Percentiles rank a stretch among this genome's conserved stretches.
These are phyloP conservation scores for Shargacucullia verbasci DNA, from an alignment of 2,888 invertebrate species.

Conservation along the genomic window DNA sequence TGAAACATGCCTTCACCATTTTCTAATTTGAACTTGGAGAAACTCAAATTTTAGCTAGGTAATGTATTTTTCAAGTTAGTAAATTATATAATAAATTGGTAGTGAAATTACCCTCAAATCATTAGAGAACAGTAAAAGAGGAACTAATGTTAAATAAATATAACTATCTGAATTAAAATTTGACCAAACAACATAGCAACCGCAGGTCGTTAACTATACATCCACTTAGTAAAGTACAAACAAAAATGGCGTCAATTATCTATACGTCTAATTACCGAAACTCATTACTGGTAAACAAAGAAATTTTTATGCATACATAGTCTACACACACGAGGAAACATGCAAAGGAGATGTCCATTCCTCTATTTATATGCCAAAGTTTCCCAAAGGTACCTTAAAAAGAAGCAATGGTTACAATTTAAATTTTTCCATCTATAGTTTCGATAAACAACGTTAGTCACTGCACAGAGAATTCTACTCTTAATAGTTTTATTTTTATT, in stretches of 20 bases:
- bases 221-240: slow-evolving; percentile 29
- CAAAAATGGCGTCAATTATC: slow-evolving; percentile 50
- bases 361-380: not conserved
- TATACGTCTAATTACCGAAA: slow-evolving; percentile 54
- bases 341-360: not conserved
- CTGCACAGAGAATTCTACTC: too few relatives aligned
- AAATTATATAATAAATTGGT: too few relatives aligned
- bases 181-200: slow-evolving; percentile 10
- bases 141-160: too few relatives aligned
- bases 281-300: slow-evolving; percentile 56
- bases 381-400: not conserved
- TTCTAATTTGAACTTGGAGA: too few relatives aligned
- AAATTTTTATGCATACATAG: slow-evolving; percentile 24
- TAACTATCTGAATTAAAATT: not conserved
- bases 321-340: not conserved
- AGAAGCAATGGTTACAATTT: not conserved
- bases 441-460: too few relatives aligned
- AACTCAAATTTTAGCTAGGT: too few relatives aligned
- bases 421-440: not conserved
- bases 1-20: too few relatives aligned
- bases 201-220: slow-evolving; percentile 11
- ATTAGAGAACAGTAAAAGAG: too few relatives aligned
- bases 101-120: too few relatives aligned
- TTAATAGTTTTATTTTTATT: too few relatives aligned
- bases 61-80: too few relatives aligned